Evolutionary conservation across 2,797 vertebrate species (phyloP).

Genomic region (Rallus crepitans): DNA sequence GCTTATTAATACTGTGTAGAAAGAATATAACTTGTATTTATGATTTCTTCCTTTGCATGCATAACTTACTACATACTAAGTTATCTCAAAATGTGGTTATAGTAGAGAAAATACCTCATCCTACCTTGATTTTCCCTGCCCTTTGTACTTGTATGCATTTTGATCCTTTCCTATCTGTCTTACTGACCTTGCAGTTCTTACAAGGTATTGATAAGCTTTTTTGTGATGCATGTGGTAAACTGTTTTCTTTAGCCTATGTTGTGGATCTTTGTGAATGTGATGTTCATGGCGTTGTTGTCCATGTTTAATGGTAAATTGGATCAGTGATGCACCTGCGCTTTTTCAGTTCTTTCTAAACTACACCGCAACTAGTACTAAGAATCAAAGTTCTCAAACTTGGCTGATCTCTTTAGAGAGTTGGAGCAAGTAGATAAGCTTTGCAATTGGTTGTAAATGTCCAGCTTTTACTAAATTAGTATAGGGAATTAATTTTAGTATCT

Average conservation of each 20-base stretch:
- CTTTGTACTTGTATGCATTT: not conserved
- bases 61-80: not conserved
- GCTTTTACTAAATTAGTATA: not conserved
- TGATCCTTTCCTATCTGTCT: not conserved
- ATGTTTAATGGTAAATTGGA: not conserved
- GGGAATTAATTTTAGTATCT: not conserved
- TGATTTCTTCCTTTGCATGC: not conserved
- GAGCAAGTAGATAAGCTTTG: not conserved
- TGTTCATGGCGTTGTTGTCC: not conserved
- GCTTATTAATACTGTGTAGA: not conserved
- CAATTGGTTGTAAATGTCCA: not conserved
- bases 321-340: not conserved
- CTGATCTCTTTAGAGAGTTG: not conserved
- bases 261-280: not conserved
- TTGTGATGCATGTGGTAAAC: not conserved
- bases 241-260: not conserved
- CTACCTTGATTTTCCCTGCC: not conserved
- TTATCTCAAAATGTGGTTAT: not conserved
- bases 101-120: not conserved
- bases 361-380: not conserved
- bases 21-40: not conserved
- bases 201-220: not conserved
- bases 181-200: not conserved
- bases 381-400: not conserved
- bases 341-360: not conserved